Conservation (phyloP, 2,888 invertebrate species). For the Eugnorisma glareosa region DNA sequence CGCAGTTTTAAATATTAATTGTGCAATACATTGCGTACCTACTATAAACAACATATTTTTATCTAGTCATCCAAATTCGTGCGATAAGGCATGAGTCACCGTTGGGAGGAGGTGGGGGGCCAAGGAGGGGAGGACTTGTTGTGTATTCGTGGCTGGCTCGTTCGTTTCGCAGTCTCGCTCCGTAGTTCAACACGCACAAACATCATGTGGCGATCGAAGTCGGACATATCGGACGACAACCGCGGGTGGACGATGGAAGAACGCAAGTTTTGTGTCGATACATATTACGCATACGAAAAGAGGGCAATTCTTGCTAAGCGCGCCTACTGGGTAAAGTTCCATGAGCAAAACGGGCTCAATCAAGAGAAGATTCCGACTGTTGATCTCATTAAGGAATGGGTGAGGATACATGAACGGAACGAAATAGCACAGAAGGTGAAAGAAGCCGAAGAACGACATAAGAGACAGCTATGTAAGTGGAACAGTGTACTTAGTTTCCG, state of each 20-base stretch:
- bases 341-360: not conserved
- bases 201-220: not conserved
- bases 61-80: not conserved
- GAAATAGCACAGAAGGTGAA: not conserved
- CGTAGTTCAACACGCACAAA: not conserved
- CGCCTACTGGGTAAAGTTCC: not conserved
- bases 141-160: not conserved
- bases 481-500: not conserved
- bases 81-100: conserved; percentile 1
- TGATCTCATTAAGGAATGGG: conserved; percentile 14
- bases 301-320: not conserved
- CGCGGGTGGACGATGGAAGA: conserved; percentile 6
- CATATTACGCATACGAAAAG: not conserved
- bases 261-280: conserved; percentile 19
- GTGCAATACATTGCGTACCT: conserved; percentile 3
- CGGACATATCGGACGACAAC: not conserved
- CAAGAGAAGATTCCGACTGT: not conserved
- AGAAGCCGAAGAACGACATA: not conserved
- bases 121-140: not conserved
- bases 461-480: conserved; percentile 1
- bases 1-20: not conserved
- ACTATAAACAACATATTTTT: not conserved
- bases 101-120: not conserved
- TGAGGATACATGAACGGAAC: conserved; percentile 10
- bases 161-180: not conserved